Evolutionary conservation across 2,888 invertebrate species (phyloP), one percentile per base, ranked within the genome.

Genomic region (Palloptera scutellata): DNA sequence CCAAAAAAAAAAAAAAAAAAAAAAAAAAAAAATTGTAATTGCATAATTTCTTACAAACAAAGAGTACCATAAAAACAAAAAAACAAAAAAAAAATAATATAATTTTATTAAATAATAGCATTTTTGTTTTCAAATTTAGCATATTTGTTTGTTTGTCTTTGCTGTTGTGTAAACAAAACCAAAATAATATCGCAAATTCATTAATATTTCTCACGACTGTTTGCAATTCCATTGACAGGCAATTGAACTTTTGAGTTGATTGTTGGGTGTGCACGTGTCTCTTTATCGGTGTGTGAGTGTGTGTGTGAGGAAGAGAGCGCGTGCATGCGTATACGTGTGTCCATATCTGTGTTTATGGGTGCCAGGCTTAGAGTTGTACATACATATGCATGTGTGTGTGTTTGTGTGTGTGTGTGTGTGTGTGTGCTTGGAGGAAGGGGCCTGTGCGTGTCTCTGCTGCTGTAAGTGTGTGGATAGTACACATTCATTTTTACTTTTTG

Each of bases 161-260:
- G 12, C n/a, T 52, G 17, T n/a, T 10, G 41, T 41, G 8, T 41
- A 53, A 51, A 67, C 63, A 62, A 63, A 62, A 67, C 64, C 19
- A 17, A 15, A 17, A 53, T 20, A 61, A 51, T 40, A n/a, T 30
- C 30, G 30, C 30, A 4, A 30, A 30, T 30, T 30, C 6, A 4
- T 58, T 43, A 30, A 43, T 42, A 19, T 62, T 58, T 13, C 53
- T n/a, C 41, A n/a, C 4, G 41, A 40, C 13, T 40, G 9, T 55
- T 20, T 51, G 48, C 41, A 40, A 15, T 57, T 41, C 41, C 17
- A 4, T 15, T 40, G 30, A 41, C 41, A 40, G 30, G 30, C 30
- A 30, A 30, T 30, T 30, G 30, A 30, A 30, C 30, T 55, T 57
- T 70, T 64, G 70, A 71, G 70, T 71, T 70, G 68, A 71, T 68